phyloP scores from a whole-genome alignment of 2,113 vertebrate species.

The Eurystomus gularis region DNA sequence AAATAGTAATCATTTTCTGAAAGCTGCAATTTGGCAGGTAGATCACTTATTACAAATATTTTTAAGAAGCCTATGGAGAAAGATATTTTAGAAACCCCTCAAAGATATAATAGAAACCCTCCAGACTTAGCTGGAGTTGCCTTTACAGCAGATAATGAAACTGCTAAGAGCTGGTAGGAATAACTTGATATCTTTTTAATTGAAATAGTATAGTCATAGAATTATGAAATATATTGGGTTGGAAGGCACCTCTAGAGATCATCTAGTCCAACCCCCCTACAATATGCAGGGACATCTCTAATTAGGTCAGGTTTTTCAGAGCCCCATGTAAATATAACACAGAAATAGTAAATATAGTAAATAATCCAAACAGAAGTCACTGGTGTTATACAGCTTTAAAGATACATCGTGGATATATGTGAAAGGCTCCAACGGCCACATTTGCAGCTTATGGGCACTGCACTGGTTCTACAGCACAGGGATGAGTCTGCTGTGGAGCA shows the following conservation, averaged over 20 bases:
- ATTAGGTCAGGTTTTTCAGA: no score
- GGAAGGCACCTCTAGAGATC: no score
- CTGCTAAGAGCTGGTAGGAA: not conserved
- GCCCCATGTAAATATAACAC: no score
- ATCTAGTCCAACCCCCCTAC: no score
- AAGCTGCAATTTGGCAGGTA: not conserved
- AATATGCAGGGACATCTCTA: no score
- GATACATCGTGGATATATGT: not conserved
- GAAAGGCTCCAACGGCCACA: not conserved
- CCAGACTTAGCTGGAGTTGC: not conserved
- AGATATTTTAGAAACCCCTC: not conserved
- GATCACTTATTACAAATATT: not conserved
- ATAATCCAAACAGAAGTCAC: not conserved
- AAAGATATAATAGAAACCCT: not conserved
- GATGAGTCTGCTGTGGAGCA: not conserved
- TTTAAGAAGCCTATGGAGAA: not conserved
- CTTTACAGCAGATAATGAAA: not conserved
- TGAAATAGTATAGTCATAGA: not conserved
- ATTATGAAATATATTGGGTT: no score
- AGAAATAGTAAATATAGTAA: no score
- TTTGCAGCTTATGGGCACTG: not conserved
- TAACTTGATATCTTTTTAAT: not conserved
- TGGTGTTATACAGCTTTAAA: not conserved
- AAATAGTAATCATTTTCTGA: not conserved
- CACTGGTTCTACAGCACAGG: not conserved